Evolutionary conservation across 1,140 invertebrate genomes (phyloP).

Genomic region (Caerostris darwini): DNA sequence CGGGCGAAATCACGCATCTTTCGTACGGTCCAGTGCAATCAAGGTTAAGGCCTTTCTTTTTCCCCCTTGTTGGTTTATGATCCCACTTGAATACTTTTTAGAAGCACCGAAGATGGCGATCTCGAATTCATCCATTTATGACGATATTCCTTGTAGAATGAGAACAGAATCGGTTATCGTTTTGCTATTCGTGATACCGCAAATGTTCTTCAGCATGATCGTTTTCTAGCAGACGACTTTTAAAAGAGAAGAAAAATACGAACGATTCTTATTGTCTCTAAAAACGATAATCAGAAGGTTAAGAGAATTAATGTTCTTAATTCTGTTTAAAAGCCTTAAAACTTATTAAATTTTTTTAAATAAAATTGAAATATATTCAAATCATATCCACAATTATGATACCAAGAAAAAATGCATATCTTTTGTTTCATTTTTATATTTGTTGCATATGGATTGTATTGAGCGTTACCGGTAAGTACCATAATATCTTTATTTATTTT

Average conservation of each 20-base stretch:
- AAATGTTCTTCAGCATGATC: conserved; percentile 36
- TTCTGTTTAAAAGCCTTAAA: background rate
- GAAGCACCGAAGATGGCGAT: background rate
- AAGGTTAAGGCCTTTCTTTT: conserved; percentile 68
- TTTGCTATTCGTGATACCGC: conserved; percentile 15
- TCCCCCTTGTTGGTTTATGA: conserved; percentile 55
- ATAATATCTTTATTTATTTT: background rate
- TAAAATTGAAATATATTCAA: background rate
- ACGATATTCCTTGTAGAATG: conserved; percentile 69
- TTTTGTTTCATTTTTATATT: background rate
- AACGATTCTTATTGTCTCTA: conserved; percentile 32
- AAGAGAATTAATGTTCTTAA: conserved; percentile 30
- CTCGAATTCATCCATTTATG: conserved; percentile 61
- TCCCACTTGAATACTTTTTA: conserved; percentile 13
- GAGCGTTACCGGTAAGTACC: background rate
- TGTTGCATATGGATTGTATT: background rate
- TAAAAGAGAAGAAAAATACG: background rate
- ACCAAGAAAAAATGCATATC: background rate
- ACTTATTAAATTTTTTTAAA: background rate
- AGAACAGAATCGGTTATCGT: conserved; percentile 49
- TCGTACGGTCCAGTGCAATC: conserved; percentile 66
- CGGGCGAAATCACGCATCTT: conserved; percentile 50
- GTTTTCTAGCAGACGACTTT: conserved; percentile 49
- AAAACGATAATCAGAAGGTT: conserved; percentile 24
- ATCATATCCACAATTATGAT: background rate